These are phyloP conservation scores for Stratiomys singularior DNA, from an alignment of 2,888 invertebrate genomes.

Conservation along the genomic window DNA sequence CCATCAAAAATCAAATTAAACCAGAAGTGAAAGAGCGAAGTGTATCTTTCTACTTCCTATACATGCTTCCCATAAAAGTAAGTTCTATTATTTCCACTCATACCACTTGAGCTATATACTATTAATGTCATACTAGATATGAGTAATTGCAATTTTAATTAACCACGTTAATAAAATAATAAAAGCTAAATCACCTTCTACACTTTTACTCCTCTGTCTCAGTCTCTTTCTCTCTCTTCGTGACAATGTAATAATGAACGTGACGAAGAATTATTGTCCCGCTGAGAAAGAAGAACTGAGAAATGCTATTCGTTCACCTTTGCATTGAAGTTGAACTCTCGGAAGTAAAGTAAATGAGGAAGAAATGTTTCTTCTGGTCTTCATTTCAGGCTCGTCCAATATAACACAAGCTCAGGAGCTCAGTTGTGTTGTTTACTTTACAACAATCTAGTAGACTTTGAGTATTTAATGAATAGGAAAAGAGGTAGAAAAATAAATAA, in stretches of 20 bases:
- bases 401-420: not conserved
- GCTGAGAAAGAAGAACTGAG: not conserved
- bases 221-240: not conserved
- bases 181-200: slow-evolving; percentile 9
- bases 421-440: too few relatives aligned
- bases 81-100: not conserved
- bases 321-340: not conserved
- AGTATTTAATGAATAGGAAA: not conserved
- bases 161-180: slow-evolving; percentile 33
- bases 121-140: not conserved
- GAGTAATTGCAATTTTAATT: slow-evolving; percentile 36
- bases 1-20: too few relatives aligned
- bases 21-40: too few relatives aligned
- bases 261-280: slow-evolving; percentile 18
- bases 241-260: not conserved
- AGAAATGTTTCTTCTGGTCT: not conserved
- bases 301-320: too few relatives aligned
- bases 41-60: too few relatives aligned
- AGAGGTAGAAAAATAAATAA: not conserved
- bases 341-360: not conserved
- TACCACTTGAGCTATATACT: not conserved
- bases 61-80: not conserved
- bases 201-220: not conserved
- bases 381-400: not conserved
- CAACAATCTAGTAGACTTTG: too few relatives aligned